Evolutionary conservation across 2,113 vertebrate genomes (phyloP).

Genomic region (Pagrus major): DNA sequence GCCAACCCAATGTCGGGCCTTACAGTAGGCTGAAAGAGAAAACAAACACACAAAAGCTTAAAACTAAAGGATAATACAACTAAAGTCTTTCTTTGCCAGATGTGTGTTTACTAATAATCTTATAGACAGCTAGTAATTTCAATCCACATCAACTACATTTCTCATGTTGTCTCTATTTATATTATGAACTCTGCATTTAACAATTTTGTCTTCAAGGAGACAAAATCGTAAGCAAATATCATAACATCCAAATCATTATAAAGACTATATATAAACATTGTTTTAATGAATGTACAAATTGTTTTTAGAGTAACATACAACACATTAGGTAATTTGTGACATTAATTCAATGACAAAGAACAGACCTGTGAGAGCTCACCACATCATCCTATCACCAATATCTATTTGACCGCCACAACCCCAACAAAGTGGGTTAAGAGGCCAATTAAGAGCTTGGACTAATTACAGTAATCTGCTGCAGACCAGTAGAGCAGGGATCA

Average conservation of each 20-base stretch:
- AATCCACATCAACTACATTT: neutral
- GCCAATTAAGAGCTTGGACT: conserved; percentile 68
- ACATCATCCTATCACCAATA: conserved; percentile 30
- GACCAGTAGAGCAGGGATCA: conserved; percentile 31
- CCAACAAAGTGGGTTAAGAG: conserved; percentile 67
- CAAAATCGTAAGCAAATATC: neutral
- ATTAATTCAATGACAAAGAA: neutral
- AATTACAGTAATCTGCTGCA: conserved; percentile 65
- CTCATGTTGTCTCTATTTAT: neutral
- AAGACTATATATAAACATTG: neutral
- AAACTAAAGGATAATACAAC: neutral
- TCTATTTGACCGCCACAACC: conserved; percentile 56
- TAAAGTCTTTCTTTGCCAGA: neutral
- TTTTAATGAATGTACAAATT: neutral
- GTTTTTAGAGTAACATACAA: neutral
- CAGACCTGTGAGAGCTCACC: neutral
- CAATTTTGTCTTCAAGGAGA: neutral
- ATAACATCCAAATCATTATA: neutral
- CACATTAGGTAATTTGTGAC: neutral
- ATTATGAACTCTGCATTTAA: neutral
- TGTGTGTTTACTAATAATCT: neutral
- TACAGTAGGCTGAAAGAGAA: conserved; percentile 87
- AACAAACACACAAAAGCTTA: conserved; percentile 40
- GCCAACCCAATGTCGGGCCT: conserved; percentile 88
- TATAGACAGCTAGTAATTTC: neutral